These are phyloP conservation scores for Salticus scenicus DNA, from an alignment of 2,888 invertebrate species.

Conservation along the genomic window DNA sequence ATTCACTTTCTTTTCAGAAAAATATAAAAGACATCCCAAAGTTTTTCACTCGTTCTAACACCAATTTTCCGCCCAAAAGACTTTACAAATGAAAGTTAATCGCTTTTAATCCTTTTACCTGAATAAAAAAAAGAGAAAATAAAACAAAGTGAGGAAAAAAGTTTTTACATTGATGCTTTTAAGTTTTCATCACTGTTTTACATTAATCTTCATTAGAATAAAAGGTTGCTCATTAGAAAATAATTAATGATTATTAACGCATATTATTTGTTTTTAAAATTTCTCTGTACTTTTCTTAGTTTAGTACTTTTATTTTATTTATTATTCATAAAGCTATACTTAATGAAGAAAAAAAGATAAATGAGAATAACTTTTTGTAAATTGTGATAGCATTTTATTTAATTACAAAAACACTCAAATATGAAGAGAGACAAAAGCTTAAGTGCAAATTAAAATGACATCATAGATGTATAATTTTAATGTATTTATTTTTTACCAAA, in stretches of 20 bases:
- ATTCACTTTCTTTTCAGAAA: background rate
- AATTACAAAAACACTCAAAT: too few species aligned
- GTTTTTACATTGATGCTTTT: background rate
- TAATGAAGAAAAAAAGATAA: too few species aligned
- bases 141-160: background rate
- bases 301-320: too few species aligned
- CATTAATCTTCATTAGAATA: background rate
- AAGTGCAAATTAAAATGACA: too few species aligned
- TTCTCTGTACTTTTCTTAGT: too few species aligned
- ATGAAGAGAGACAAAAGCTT: too few species aligned
- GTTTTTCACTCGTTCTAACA: constrained; percentile 57
- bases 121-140: background rate
- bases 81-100: constrained; percentile 69
- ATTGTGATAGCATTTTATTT: too few species aligned
- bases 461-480: too few species aligned
- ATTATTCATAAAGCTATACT: too few species aligned
- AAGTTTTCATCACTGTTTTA: background rate
- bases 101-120: constrained; percentile 35
- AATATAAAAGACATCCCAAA: constrained; percentile 34
- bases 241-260: background rate
- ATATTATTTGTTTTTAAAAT: background rate
- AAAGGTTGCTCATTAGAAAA: background rate
- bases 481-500: too few species aligned
- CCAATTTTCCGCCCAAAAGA: constrained; percentile 38
- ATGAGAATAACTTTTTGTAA: too few species aligned